Conservation (phyloP, 2,113 vertebrate species). For the Ascaphus truei region DNA sequence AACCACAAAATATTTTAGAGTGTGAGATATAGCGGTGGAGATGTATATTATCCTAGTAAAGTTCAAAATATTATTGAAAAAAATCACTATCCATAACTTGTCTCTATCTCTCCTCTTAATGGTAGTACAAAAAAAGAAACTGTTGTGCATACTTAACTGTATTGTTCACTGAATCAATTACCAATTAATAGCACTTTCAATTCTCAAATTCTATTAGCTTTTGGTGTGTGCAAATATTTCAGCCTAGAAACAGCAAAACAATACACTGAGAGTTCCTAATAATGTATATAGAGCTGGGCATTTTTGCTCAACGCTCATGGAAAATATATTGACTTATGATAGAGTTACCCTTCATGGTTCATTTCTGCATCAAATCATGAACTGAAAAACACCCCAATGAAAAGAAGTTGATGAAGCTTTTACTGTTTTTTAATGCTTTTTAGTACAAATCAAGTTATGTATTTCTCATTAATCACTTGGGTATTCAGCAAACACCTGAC, state of each 20-base stretch:
- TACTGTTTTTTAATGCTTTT: neutral
- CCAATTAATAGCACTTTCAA: neutral
- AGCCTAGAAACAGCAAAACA: neutral
- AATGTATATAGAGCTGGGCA: too few species aligned
- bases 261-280: neutral
- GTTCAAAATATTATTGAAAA: too few species aligned
- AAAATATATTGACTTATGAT: too few species aligned
- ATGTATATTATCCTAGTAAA: too few species aligned
- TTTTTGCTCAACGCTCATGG: too few species aligned
- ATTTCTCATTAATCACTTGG: neutral
- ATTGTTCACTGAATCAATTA: neutral
- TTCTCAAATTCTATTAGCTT: neutral
- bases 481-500: neutral
- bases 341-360: neutral
- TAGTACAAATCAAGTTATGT: neutral
- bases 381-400: neutral
- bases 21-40: too few species aligned
- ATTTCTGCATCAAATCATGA: neutral
- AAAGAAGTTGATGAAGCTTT: neutral
- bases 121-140: too few species aligned
- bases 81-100: too few species aligned
- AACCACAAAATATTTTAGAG: too few species aligned
- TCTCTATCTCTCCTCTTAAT: too few species aligned
- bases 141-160: too few species aligned
- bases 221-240: constrained; percentile 2